phyloP scores from a whole-genome alignment of 2,797 vertebrate species.

The Adrianichthys oophorus region DNA sequence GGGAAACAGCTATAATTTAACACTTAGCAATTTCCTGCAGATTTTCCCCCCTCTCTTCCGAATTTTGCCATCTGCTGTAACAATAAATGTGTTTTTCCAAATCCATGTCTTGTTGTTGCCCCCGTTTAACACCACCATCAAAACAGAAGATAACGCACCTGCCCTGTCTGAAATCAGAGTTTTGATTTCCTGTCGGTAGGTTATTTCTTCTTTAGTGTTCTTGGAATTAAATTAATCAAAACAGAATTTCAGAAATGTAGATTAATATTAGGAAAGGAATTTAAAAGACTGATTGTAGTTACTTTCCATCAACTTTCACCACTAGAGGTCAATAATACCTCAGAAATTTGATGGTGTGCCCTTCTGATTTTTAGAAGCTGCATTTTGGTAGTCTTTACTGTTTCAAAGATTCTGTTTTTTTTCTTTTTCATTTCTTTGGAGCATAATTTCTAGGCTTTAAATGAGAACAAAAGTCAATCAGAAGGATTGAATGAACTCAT shows the following conservation, averaged over 20 bases:
- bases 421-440: neutral
- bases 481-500: neutral
- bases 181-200: slow-evolving; percentile 13
- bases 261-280: too few species aligned
- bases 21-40: neutral
- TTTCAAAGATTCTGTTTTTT: neutral
- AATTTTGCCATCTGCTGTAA: slow-evolving; percentile 1
- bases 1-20: slow-evolving; percentile 12
- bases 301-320: slow-evolving; percentile 14
- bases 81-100: neutral
- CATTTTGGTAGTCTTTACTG: neutral
- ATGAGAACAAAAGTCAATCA: slow-evolving; percentile 1
- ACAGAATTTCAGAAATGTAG: too few species aligned
- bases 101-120: neutral
- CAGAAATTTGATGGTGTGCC: slow-evolving; percentile 27
- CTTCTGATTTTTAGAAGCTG: slow-evolving; percentile 6
- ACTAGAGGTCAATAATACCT: slow-evolving; percentile 74
- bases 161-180: neutral
- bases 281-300: too few species aligned
- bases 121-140: neutral
- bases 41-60: neutral
- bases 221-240: too few species aligned
- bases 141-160: neutral
- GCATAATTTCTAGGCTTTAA: neutral
- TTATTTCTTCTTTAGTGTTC: slow-evolving; percentile 7